Conservation (phyloP, 1,140 invertebrate species). For the Nasonia giraulti region DNA sequence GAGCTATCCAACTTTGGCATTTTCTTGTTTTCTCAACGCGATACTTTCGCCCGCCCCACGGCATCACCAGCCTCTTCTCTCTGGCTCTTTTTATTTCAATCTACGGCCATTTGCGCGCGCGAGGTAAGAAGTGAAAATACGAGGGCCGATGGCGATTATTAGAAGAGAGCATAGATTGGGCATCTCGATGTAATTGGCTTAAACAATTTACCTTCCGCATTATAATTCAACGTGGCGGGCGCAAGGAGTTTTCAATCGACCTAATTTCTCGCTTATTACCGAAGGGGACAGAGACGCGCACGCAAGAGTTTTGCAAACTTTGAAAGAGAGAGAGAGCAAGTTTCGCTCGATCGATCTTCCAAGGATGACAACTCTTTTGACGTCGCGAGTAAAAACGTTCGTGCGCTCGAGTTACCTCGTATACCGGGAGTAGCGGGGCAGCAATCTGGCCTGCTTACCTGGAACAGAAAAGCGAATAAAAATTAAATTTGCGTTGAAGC, state of each 20-base stretch:
- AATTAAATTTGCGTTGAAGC: too few relatives aligned
- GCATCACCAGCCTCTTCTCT: not conserved
- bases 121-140: not conserved
- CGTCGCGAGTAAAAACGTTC: too few relatives aligned
- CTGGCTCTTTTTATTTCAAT: slow-evolving; percentile 10
- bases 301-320: not conserved
- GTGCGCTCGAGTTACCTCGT: too few relatives aligned
- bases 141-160: not conserved
- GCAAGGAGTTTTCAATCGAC: slow-evolving; percentile 30
- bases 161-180: not conserved
- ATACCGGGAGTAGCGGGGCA: not conserved
- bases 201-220: slow-evolving; percentile 20
- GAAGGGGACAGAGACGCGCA: not conserved
- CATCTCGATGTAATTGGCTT: not conserved
- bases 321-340: not conserved
- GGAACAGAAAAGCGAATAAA: not conserved
- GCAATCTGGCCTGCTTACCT: slow-evolving; percentile 4
- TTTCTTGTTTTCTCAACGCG: slow-evolving; percentile 40
- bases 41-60: slow-evolving; percentile 23
- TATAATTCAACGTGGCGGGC: not conserved
- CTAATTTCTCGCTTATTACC: slow-evolving; percentile 25
- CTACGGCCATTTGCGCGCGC: too few relatives aligned
- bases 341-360: slow-evolving; percentile 5
- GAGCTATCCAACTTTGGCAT: slow-evolving; percentile 29
- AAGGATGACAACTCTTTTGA: not conserved